phyloP scores from a whole-genome alignment of 2,888 invertebrate genomes.

The Mesorhabditis spiculigera region DNA sequence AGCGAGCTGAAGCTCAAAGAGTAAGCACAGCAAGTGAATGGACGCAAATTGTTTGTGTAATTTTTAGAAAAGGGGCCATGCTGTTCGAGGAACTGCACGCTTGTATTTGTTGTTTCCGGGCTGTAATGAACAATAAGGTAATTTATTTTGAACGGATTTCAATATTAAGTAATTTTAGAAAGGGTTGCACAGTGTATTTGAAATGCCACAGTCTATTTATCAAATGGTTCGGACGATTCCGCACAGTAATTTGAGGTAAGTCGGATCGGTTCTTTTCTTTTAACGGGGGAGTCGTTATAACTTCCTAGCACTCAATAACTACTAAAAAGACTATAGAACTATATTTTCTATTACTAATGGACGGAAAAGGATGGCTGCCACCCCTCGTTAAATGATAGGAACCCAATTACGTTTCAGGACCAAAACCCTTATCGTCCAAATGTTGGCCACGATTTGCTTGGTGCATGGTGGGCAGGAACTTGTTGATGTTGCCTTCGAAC shows the following conservation, averaged over 20 bases:
- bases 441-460: slow-evolving; percentile 93
- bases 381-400: too few relatives aligned
- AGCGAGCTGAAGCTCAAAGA: too few relatives aligned
- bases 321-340: background rate
- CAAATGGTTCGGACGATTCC: slow-evolving; percentile 93
- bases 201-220: slow-evolving; percentile 94
- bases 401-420: slow-evolving; percentile 68
- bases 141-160: background rate
- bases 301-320: too few relatives aligned
- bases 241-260: slow-evolving; percentile 82
- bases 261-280: background rate
- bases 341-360: too few relatives aligned
- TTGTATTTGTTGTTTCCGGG: slow-evolving; percentile 96
- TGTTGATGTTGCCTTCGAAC: slow-evolving; percentile 91
- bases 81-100: slow-evolving; percentile 91
- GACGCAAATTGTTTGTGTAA: background rate
- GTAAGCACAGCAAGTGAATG: too few relatives aligned
- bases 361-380: too few relatives aligned
- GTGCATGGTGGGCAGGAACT: slow-evolving; percentile 99
- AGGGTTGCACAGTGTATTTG: slow-evolving; percentile 97
- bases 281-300: too few relatives aligned
- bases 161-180: slow-evolving; percentile 69
- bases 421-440: slow-evolving; percentile 90
- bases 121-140: slow-evolving; percentile 98
- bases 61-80: slow-evolving; percentile 31